These are phyloP conservation scores for Leptinotarsa haldemani DNA, from an alignment of 2,888 invertebrate genomes.

Conservation along the genomic window DNA sequence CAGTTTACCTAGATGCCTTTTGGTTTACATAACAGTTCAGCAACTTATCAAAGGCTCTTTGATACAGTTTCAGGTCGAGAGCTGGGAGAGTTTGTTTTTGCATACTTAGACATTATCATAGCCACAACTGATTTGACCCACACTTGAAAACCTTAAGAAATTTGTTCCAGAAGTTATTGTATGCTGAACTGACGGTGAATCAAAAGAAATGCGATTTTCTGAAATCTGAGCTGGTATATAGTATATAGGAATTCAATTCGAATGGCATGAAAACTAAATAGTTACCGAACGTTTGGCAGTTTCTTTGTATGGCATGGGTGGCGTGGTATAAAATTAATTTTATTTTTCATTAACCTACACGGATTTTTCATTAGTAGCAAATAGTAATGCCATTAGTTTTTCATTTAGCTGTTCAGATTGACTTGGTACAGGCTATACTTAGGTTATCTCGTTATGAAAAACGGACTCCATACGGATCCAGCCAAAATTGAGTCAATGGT, in stretches of 20 bases:
- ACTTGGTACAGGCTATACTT: constrained; percentile 33
- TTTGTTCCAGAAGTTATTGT: constrained; percentile 33
- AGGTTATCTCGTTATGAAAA: constrained; percentile 39
- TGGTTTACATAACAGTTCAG: too few species aligned
- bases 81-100: constrained; percentile 7
- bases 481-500: constrained; percentile 32
- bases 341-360: constrained; percentile 16
- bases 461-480: constrained; percentile 37
- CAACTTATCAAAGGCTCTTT: too few species aligned
- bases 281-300: too few species aligned
- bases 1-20: too few species aligned
- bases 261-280: too few species aligned
- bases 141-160: constrained; percentile 37
- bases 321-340: too few species aligned
- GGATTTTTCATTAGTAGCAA: constrained; percentile 43
- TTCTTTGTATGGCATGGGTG: too few species aligned
- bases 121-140: constrained; percentile 37
- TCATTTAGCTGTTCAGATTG: not conserved
- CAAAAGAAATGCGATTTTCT: constrained; percentile 39
- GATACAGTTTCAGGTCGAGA: not conserved
- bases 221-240: constrained; percentile 37
- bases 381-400: constrained; percentile 21
- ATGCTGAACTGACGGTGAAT: constrained; percentile 45
- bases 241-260: too few species aligned
- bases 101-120: constrained; percentile 46